Conservation (phyloP, 2,113 vertebrate species). For the Menura novaehollandiae region DNA sequence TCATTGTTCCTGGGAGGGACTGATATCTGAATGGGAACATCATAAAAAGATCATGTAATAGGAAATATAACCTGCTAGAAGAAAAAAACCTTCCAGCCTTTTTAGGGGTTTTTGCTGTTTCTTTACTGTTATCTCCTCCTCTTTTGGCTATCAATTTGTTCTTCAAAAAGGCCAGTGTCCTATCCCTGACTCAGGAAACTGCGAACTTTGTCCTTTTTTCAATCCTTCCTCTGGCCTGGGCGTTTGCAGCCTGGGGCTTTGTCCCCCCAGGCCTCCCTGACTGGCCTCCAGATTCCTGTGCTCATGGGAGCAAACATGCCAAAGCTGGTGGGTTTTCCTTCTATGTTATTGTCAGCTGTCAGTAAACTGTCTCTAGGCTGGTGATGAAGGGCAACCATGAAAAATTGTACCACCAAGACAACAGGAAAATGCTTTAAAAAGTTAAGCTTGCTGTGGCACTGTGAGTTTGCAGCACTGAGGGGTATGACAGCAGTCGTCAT, state of each 20-base stretch:
- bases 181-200: not conserved
- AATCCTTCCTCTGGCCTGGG: not conserved
- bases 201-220: not conserved
- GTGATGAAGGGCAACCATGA: not conserved
- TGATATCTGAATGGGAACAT: not conserved
- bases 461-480: not conserved
- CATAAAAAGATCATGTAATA: not conserved
- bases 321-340: not conserved
- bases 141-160: not conserved
- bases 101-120: not conserved
- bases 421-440: not conserved
- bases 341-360: not conserved
- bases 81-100: not conserved
- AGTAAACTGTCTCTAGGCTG: not conserved
- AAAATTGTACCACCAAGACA: not conserved
- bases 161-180: not conserved
- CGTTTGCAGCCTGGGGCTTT: not conserved
- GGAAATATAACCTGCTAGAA: not conserved
- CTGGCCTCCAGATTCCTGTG: not conserved
- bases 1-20: not conserved
- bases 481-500: not conserved
- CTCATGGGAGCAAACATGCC: not conserved
- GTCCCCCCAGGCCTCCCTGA: not conserved
- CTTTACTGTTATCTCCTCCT: not conserved
- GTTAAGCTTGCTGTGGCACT: not conserved